Percentiles rank a stretch among this genome's conserved stretches.
phyloP scores from a whole-genome alignment of 2,888 invertebrate genomes.

The Automeris io region DNA sequence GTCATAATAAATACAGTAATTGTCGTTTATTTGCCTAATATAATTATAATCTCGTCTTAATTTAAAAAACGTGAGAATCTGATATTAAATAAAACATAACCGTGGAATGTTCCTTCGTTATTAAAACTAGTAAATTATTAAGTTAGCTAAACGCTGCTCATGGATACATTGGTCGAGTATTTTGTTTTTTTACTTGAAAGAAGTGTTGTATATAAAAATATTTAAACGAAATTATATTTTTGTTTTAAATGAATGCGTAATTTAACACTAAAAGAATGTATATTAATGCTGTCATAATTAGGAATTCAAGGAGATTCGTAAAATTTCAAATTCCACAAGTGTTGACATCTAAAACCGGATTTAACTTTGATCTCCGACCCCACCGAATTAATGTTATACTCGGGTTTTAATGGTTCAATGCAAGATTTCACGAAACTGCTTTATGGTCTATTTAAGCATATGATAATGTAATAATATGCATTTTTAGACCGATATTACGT shows the following conservation, averaged over 20 bases:
- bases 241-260: constrained; percentile 4
- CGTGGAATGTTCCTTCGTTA: background rate
- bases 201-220: background rate
- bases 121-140: constrained; percentile 3
- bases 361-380: constrained; percentile 3
- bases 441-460: background rate
- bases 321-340: constrained; percentile 1
- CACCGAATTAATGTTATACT: background rate
- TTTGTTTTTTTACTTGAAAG: background rate
- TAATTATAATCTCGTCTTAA: too few species aligned
- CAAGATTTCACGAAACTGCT: background rate
- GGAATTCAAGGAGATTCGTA: background rate
- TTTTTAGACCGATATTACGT: too few species aligned
- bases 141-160: constrained; percentile 3
- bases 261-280: constrained; percentile 1
- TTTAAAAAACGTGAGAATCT: background rate
- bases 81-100: background rate
- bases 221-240: constrained; percentile 2
- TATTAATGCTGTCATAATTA: too few species aligned
- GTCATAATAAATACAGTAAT: too few species aligned
- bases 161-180: constrained; percentile 5
- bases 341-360: constrained; percentile 2
- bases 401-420: too few species aligned
- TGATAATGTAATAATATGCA: too few species aligned
- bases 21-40: too few species aligned